Conservation (phyloP, 2,888 invertebrate genomes). For the Subacronicta megacephala region DNA sequence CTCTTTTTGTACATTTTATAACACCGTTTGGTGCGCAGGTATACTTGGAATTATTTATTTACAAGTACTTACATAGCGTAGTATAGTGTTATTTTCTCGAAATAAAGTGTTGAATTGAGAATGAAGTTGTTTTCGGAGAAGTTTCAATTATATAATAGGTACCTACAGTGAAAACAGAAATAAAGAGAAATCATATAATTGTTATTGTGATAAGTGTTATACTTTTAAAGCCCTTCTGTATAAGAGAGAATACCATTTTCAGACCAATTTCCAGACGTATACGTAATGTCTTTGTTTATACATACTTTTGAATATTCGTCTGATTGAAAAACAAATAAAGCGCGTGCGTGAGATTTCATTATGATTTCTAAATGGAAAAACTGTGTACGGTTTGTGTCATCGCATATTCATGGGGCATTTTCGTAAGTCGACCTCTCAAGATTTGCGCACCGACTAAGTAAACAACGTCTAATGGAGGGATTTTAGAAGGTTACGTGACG, state of each 20-base stretch:
- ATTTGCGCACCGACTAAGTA: slow-evolving; percentile 86
- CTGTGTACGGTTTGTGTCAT: slow-evolving; percentile 89
- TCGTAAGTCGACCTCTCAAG: slow-evolving; percentile 88
- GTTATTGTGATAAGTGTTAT: slow-evolving; percentile 10
- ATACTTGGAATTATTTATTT: slow-evolving; percentile 72
- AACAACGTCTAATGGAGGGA: slow-evolving; percentile 88
- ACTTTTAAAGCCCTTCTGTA: background rate
- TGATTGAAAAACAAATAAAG: slow-evolving; percentile 83
- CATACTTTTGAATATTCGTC: slow-evolving; percentile 65
- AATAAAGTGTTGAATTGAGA: slow-evolving; percentile 71
- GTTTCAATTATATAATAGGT: slow-evolving; percentile 23
- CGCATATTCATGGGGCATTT: slow-evolving; percentile 89
- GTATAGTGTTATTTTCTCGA: slow-evolving; percentile 71
- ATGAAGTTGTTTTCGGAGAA: slow-evolving; percentile 60
- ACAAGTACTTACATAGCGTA: slow-evolving; percentile 66
- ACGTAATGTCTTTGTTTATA: slow-evolving; percentile 37
- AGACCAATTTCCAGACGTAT: slow-evolving; percentile 8
- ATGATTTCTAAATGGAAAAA: slow-evolving; percentile 87
- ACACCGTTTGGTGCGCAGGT: slow-evolving; percentile 69
- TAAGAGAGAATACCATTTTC: slow-evolving; percentile 10
- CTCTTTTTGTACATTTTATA: slow-evolving; percentile 59
- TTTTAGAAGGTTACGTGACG: slow-evolving; percentile 81
- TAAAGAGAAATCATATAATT: slow-evolving; percentile 27
- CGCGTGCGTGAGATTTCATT: slow-evolving; percentile 86
- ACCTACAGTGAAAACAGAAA: slow-evolving; percentile 13